Evolutionary conservation across 2,113 vertebrate genomes (phyloP).

Genomic region (Oncorhynchus keta): DNA sequence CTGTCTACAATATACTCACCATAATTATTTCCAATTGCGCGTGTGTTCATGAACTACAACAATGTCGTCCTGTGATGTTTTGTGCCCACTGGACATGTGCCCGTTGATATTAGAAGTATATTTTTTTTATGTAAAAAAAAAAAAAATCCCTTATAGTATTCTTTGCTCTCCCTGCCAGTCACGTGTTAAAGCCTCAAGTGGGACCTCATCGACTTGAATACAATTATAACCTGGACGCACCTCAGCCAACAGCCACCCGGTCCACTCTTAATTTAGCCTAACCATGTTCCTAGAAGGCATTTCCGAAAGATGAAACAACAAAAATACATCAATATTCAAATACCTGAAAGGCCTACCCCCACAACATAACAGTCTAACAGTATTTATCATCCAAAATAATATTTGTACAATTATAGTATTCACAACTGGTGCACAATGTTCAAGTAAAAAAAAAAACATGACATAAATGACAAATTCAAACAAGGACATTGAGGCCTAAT

Average conservation of each 20-base stretch:
- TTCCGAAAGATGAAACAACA: neutral
- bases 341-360: neutral
- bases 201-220: conserved; percentile 16
- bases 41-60: neutral
- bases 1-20: neutral
- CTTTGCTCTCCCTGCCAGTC: conserved; percentile 18
- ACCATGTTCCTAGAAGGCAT: neutral
- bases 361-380: too few relatives aligned
- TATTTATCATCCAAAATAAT: too few relatives aligned
- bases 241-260: neutral
- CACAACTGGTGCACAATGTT: too few relatives aligned
- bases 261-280: neutral
- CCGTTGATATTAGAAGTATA: neutral
- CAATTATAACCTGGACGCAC: conserved; percentile 14
- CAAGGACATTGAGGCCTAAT: too few relatives aligned
- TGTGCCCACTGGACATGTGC: neutral
- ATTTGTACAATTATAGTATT: too few relatives aligned
- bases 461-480: too few relatives aligned
- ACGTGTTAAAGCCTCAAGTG: conserved; percentile 35
- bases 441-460: too few relatives aligned
- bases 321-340: neutral
- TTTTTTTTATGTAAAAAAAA: too few relatives aligned
- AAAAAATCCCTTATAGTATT: neutral
- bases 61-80: neutral
- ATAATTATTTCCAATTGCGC: neutral